Base-by-base conservation (phyloP, 2,888 invertebrate species). In the Heliconius erato region DNA sequence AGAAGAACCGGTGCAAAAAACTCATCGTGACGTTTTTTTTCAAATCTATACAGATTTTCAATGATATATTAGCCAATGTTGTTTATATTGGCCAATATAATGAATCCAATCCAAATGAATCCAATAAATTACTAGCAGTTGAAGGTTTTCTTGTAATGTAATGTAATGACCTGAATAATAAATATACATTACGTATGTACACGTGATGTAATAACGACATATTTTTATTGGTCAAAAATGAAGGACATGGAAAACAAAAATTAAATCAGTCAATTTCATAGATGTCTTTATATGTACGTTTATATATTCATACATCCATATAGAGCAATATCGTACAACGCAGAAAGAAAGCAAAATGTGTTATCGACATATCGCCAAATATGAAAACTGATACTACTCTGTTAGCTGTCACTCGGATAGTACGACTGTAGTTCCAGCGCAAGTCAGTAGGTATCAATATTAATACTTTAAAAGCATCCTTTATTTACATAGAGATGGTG, bases 321-420 rank as follows among this genome's bases (percentile, higher is more conserved):
- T 49, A 1, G n/a, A 4, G n/a, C 63, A 59, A 59, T n/a, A 59
- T 19, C 59, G 59, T 23, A 59, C 23, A 23, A 59, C 59, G 23
- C 59, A 63, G 63, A n/a, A 63, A 63, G 63, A 11, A 63, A 63
- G 63, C 63, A 49, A 72, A 72, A 44, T 72, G 44, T 72, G 44
- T 26, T 7, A 72, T 72, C 72, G 72, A 44, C 72, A 72, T 44
- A 14, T 72, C 72, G 26, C 26, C 26, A 19, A 54, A 54, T 14
- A 32, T 35, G 3, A 44, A 40, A n/a, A 26, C 40, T 40, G 71
- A 54, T 14, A 19, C 54, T 1, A 7, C 54, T 74, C 28, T 54
- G 23, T 54, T 23, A 35, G 26, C 12, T 71, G 54, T 9, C 40
- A 40, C 40, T 11, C 40, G 11, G 40, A 54, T n/a, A 74, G 19